Base-by-base conservation (phyloP, 2,888 invertebrate species). In the Argyresthia goedartella region DNA sequence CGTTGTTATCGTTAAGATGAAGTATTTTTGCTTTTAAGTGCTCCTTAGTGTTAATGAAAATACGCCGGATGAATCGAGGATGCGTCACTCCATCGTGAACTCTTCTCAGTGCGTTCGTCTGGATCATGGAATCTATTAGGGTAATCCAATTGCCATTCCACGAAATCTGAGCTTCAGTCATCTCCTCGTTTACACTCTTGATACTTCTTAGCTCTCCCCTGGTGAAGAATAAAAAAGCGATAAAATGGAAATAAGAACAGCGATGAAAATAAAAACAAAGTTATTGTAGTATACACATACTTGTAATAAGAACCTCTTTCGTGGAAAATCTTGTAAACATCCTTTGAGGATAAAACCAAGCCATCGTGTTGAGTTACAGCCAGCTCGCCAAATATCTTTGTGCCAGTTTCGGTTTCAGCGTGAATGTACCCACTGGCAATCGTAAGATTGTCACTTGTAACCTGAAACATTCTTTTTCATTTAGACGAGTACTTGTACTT, bases 81-180 rank as follows among this genome's bases (percentile, higher is more conserved):
- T 92, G 75, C 54, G 88, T 74, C 1, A 92, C 75, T 1, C 88
- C 81, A 52, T 91, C 85, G 1, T 87, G 79, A 46, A 89, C 87
- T 51, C 88, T 76, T 16, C 88, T 85, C 15, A 93, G 61, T 9
- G 93, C 87, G 47, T 89, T 81, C 57, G 92, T 89, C 76, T 95
- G 94, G 35, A 95, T 75, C 88, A 95, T 89, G 0, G 91, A 90
- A 71, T 95, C 94, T 65, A 95, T 81, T 64, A 93, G 92, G 10
- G 91, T 87, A 1, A 91, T 89, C 93, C 93, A 95, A 67, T 92
- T 91, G 54, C 88, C 88, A 15, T 84, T 79, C 92, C 93, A 93
- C 4, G 16, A 8, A 6, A 46, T 25, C 13, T n/a, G 8, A 11
- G 51, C 51, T 4, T 10, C 3, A 14, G 34, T 44, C 10, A 43